Evolutionary conservation across 2,797 vertebrate species (phyloP).

Genomic region (Triplophysa yarkandensis): DNA sequence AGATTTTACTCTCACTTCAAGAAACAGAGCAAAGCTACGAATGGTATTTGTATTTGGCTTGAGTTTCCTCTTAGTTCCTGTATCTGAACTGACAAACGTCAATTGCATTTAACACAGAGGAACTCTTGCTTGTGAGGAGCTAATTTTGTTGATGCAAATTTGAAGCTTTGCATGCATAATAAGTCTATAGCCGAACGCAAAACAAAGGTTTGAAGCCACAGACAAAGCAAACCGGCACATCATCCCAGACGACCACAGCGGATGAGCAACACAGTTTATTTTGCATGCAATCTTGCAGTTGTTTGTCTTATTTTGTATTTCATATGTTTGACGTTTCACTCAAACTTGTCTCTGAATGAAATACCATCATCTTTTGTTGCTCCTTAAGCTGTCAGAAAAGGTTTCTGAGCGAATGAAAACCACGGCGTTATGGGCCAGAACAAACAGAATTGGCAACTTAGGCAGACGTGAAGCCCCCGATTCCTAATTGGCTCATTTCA

Average conservation of each 20-base stretch:
- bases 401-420: constrained; percentile 12
- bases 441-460: constrained; percentile 17
- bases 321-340: neutral
- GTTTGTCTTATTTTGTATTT: neutral
- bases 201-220: constrained; percentile 30
- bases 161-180: constrained; percentile 38
- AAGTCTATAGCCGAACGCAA: constrained; percentile 15
- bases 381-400: neutral
- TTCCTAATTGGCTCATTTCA: neutral
- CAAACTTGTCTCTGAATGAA: constrained; percentile 5
- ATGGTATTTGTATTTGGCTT: neutral
- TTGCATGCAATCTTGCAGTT: constrained; percentile 8
- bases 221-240: neutral
- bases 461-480: neutral
- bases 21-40: constrained; percentile 11
- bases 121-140: constrained; percentile 17
- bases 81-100: constrained; percentile 6
- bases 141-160: constrained; percentile 45
- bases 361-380: neutral
- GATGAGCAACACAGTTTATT: neutral
- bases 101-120: neutral
- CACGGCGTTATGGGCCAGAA: constrained; percentile 17
- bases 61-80: constrained; percentile 1
- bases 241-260: constrained; percentile 3
- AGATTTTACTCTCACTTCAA: constrained; percentile 16